Conservation (phyloP, 1,140 invertebrate genomes). For the Magallana angulata region DNA sequence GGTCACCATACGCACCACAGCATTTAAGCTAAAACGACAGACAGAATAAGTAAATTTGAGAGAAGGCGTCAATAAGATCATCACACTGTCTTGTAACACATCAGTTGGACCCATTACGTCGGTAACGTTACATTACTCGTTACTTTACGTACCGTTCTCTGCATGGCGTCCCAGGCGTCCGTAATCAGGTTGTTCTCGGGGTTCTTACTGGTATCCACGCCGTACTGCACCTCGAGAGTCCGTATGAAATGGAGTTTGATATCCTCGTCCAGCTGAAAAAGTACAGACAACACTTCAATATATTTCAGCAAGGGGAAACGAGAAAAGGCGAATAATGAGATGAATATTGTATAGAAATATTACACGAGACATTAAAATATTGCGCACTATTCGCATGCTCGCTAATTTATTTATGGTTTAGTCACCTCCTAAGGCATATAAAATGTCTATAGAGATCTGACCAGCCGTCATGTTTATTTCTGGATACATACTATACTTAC, state of each 20-base stretch:
- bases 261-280: slow-evolving; percentile 60
- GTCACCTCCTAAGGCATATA: too few species aligned
- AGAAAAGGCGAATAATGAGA: too few species aligned
- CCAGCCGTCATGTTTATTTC: neutral
- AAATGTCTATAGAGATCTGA: too few species aligned
- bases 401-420: too few species aligned
- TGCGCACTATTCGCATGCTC: too few species aligned
- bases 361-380: too few species aligned
- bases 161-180: slow-evolving; percentile 70
- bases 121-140: neutral
- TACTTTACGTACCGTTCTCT: slow-evolving; percentile 61
- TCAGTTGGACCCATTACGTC: too few species aligned
- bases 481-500: slow-evolving; percentile 40
- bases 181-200: slow-evolving; percentile 65
- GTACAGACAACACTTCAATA: neutral
- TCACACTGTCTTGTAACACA: too few species aligned
- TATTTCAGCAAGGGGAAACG: too few species aligned
- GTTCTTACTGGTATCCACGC: slow-evolving; percentile 62
- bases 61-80: too few species aligned
- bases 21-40: slow-evolving; percentile 52
- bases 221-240: slow-evolving; percentile 62
- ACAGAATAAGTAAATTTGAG: neutral
- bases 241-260: slow-evolving; percentile 55
- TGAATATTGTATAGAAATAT: too few species aligned
- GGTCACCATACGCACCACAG: slow-evolving; percentile 48